Percentiles rank a stretch among this genome's conserved stretches.
These are phyloP conservation scores for Anthophora plumipes DNA, from an alignment of 2,888 invertebrate genomes.

Conservation along the genomic window DNA sequence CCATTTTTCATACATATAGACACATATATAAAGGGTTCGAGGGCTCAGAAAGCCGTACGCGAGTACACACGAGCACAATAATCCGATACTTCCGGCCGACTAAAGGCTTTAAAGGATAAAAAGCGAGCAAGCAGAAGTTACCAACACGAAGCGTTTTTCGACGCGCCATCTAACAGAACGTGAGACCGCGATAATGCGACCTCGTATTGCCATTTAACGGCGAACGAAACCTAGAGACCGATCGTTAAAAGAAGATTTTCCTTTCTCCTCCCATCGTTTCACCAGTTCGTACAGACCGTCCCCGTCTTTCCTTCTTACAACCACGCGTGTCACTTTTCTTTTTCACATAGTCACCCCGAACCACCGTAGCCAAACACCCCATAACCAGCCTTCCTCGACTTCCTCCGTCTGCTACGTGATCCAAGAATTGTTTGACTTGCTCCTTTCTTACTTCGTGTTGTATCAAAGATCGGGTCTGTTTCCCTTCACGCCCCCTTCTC, in stretches of 20 bases:
- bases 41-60: conserved; percentile 32
- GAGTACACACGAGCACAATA: conserved; percentile 49
- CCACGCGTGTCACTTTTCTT: conserved; percentile 3
- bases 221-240: conserved; percentile 63
- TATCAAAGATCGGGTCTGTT: conserved; percentile 42
- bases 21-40: conserved; percentile 36
- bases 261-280: conserved; percentile 2
- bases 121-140: conserved; percentile 61
- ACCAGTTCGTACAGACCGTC: neutral
- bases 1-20: conserved; percentile 38
- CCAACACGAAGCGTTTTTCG: conserved; percentile 50
- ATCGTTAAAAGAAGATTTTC: conserved; percentile 69
- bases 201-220: conserved; percentile 64
- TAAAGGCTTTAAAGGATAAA: conserved; percentile 65
- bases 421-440: conserved; percentile 38
- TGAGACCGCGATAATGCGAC: conserved; percentile 62
- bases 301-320: conserved; percentile 3
- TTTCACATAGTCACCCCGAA: neutral
- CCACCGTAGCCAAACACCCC: neutral
- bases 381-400: conserved; percentile 10
- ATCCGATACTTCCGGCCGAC: conserved; percentile 68
- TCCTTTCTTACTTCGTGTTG: conserved; percentile 12
- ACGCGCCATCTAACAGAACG: conserved; percentile 43
- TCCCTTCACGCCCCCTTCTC: neutral
- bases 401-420: conserved; percentile 37